Evolutionary conservation across 1,140 invertebrate species (phyloP).

Genomic region (Polyergus mexicanus): DNA sequence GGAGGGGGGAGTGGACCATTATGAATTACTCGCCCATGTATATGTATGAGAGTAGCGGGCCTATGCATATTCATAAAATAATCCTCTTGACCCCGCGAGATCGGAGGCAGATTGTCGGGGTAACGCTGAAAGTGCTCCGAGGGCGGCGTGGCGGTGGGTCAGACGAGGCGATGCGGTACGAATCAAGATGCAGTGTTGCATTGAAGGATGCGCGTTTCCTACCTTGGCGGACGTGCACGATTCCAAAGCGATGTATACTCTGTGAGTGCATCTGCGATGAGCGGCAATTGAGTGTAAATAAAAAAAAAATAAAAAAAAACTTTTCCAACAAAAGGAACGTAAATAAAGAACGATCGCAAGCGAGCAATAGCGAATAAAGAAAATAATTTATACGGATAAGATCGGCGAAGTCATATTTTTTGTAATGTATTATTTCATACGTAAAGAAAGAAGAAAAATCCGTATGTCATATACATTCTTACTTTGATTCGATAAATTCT

Average conservation of each 20-base stretch:
- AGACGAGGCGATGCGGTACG: conserved; percentile 51
- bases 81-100: conserved; percentile 76
- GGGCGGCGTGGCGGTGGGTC: conserved; percentile 24
- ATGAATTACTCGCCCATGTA: conserved; percentile 75
- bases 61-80: conserved; percentile 77
- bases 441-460: neutral
- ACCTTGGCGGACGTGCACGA: conserved; percentile 41
- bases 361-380: neutral
- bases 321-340: conserved; percentile 10
- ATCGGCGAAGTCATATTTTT: neutral
- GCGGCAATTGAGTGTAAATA: conserved; percentile 37
- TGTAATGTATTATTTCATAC: neutral
- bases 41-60: conserved; percentile 74
- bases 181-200: conserved; percentile 60
- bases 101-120: conserved; percentile 69
- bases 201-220: conserved; percentile 61
- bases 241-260: neutral
- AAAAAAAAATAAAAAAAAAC: conserved; percentile 55
- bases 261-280: conserved; percentile 8
- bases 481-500: neutral
- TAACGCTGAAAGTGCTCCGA: conserved; percentile 58
- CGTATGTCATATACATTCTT: neutral
- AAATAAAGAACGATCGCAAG: neutral
- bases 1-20: conserved; percentile 70
- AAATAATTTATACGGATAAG: neutral